Evolutionary conservation across 1,140 invertebrate genomes (phyloP).

Genomic region (Amyelois transitella): DNA sequence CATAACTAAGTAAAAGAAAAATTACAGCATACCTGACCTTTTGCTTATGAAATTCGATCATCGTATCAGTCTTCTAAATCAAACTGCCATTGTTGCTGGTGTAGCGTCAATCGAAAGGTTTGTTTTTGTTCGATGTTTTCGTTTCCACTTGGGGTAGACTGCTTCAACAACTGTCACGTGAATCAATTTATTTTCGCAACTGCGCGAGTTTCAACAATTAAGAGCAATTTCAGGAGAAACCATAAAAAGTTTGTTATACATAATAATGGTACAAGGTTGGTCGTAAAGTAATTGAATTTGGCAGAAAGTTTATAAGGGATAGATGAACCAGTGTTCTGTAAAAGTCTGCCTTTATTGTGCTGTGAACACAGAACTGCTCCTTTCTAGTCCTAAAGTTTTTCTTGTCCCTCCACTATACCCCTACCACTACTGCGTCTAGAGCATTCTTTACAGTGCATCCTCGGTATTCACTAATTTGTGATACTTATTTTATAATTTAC

Average conservation of each 20-base stretch:
- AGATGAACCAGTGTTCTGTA: too few species aligned
- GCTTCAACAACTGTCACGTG: conserved; percentile 17
- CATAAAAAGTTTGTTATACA: conserved; percentile 14
- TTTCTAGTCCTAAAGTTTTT: too few species aligned
- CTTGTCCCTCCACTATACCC: too few species aligned
- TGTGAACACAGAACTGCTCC: too few species aligned
- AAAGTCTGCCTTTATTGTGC: too few species aligned
- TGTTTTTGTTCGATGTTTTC: conserved; percentile 4
- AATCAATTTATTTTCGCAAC: conserved; percentile 22
- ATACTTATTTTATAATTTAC: too few species aligned
- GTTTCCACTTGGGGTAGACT: not conserved
- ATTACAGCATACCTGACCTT: not conserved
- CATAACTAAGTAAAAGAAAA: not conserved
- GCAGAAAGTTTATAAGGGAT: too few species aligned
- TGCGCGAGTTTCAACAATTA: conserved; percentile 28
- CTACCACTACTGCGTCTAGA: too few species aligned
- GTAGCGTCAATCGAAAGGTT: conserved; percentile 10
- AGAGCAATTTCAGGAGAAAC: conserved; percentile 26
- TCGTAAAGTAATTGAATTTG: too few species aligned
- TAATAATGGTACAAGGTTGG: not conserved
- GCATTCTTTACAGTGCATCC: too few species aligned
- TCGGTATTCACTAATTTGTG: too few species aligned
- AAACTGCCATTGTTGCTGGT: conserved; percentile 1
- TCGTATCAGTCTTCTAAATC: not conserved
- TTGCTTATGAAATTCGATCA: not conserved